phyloP scores from a whole-genome alignment of 2,797 vertebrate genomes.

The Cirrhinus mrigala region DNA sequence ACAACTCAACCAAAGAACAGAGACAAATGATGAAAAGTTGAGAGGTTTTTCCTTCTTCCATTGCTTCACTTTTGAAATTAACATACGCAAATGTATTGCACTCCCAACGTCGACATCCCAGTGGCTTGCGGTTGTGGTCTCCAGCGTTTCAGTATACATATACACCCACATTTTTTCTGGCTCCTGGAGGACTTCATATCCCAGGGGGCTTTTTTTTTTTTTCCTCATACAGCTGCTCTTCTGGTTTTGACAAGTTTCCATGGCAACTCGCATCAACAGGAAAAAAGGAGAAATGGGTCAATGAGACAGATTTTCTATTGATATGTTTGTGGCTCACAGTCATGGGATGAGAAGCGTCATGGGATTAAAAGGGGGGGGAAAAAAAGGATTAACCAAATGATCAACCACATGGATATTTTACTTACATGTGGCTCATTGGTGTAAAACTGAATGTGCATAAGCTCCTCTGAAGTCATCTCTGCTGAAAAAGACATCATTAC shows the following conservation, averaged over 20 bases:
- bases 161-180: constrained; percentile 48
- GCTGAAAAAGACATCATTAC: background rate
- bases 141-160: constrained; percentile 32
- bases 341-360: constrained; percentile 27
- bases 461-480: background rate
- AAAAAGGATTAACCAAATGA: background rate
- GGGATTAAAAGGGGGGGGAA: constrained; percentile 5
- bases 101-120: constrained; percentile 30
- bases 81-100: constrained; percentile 29
- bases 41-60: constrained; percentile 27
- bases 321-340: constrained; percentile 36
- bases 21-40: background rate
- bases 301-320: constrained; percentile 40
- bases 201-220: constrained; percentile 35
- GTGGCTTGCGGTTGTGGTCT: constrained; percentile 53
- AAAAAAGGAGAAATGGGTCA: constrained; percentile 45
- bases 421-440: background rate
- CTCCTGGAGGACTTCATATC: constrained; percentile 53
- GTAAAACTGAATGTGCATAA: background rate
- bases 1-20: constrained; percentile 5
- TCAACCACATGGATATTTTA: background rate
- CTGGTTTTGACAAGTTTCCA: constrained; percentile 53
- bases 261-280: constrained; percentile 49
- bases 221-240: constrained; percentile 25
- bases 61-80: constrained; percentile 43